These are phyloP conservation scores for Ondatra zibethicus DNA, from an alignment of 2,113 vertebrate genomes.

Conservation along the genomic window DNA sequence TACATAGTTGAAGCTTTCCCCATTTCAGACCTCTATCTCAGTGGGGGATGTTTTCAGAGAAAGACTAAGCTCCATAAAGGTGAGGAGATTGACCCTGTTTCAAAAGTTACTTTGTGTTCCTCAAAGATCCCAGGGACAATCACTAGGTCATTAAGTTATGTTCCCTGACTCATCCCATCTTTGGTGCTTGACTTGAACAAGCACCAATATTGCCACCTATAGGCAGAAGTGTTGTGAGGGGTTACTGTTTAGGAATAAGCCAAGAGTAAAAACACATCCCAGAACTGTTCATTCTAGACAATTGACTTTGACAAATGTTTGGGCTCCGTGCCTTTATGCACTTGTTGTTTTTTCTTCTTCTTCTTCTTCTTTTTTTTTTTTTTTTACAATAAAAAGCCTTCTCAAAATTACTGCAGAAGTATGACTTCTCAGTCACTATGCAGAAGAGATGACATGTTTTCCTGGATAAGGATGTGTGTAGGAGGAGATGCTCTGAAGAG, in stretches of 20 bases:
- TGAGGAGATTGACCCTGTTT: neutral
- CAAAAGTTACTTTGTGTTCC: constrained; percentile 20
- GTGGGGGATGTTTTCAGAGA: neutral
- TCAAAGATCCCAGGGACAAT: constrained; percentile 18
- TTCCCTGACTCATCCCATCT: neutral
- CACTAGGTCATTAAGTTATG: neutral
- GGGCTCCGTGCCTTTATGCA: neutral
- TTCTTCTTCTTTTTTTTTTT: too few relatives aligned
- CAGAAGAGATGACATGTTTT: constrained; percentile 34
- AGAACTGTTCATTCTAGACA: neutral
- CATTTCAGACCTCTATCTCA: neutral
- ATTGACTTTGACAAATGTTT: constrained; percentile 1
- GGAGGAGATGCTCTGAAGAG: neutral
- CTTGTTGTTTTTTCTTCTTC: neutral
- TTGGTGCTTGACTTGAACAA: constrained; percentile 9
- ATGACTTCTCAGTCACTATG: neutral
- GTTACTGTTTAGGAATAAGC: constrained; percentile 15
- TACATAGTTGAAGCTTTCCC: neutral
- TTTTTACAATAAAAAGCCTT: neutral
- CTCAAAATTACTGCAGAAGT: neutral
- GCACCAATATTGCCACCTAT: constrained; percentile 73
- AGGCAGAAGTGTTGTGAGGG: constrained; percentile 44
- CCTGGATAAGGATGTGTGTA: neutral
- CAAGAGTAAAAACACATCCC: neutral
- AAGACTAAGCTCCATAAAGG: neutral